A percentile compares a stretch with the other conserved stretches of the same genome.
These are phyloP conservation scores for Coleophora flavipennella DNA, from an alignment of 2,888 invertebrate species.

Conservation along the genomic window DNA sequence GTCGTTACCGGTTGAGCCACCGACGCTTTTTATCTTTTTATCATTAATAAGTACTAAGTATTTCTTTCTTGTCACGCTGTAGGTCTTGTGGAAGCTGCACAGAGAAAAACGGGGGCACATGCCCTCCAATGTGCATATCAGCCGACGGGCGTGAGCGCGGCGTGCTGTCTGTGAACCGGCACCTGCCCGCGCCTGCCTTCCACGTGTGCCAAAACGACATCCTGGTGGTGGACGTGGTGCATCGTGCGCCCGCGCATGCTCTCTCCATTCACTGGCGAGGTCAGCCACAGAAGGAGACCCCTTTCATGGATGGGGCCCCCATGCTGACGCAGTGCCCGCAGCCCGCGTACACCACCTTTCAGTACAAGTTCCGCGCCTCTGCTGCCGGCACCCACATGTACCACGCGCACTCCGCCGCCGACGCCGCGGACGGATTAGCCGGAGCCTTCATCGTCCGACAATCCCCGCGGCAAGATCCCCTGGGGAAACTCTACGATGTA, in stretches of 20 bases:
- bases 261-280: slow-evolving; percentile 87
- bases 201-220: slow-evolving; percentile 84
- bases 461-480: slow-evolving; percentile 73
- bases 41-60: too few relatives aligned
- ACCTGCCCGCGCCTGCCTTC: slow-evolving; percentile 74
- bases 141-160: slow-evolving; percentile 76
- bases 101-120: slow-evolving; percentile 69
- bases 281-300: slow-evolving; percentile 77
- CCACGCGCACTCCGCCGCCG: slow-evolving; percentile 80
- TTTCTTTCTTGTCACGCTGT: slow-evolving; percentile 8
- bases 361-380: slow-evolving; percentile 83
- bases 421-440: slow-evolving; percentile 78
- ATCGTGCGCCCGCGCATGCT: slow-evolving; percentile 79
- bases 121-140: slow-evolving; percentile 76
- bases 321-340: slow-evolving; percentile 85
- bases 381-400: slow-evolving; percentile 82
- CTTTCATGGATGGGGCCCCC: slow-evolving; percentile 85
- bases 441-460: slow-evolving; percentile 81
- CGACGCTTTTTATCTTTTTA: too few relatives aligned
- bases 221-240: slow-evolving; percentile 82
- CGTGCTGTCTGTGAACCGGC: slow-evolving; percentile 78
- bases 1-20: too few relatives aligned
- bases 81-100: slow-evolving; percentile 80
- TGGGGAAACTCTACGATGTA: slow-evolving; percentile 76
- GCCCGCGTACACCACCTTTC: slow-evolving; percentile 80